Base-by-base conservation (phyloP, 2,888 invertebrate species). In the Parelbella ahira region DNA sequence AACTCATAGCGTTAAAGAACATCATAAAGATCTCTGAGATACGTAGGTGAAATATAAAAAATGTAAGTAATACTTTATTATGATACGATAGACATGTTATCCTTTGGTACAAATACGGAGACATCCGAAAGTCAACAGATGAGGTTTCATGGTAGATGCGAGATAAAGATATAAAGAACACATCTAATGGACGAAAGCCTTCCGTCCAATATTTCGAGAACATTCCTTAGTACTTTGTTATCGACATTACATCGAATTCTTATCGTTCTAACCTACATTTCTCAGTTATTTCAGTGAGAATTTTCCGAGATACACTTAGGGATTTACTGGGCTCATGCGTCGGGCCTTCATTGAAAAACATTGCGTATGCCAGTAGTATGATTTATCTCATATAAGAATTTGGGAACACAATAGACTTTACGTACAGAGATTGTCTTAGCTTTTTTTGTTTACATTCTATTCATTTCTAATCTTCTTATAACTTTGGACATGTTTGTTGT, bases 311-410 rank as follows among this genome's bases (percentile, higher is more conserved):
- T 39, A 29, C 30, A 18, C 38, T 18, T 39, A 30, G 12, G 30
- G 32, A 39, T 39, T 12, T 32, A 39, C 39, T 19, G 23, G 32
- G 25, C 25, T 39, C 34, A 24, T 25, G 19, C 23, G 19, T 19
- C 23, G 18, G 18, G 24, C 24, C 23, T 39, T 39, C 32, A 39
- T 39, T 39, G 32, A 39, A 23, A 39, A 39, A 38, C 32, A 39
- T 39, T 30, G 39, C 38, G 30, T 38, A 24, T 24, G 11, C 24
- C 15, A 18, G 30, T 23, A 30, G 18, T 8, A 29, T 24, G 30
- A 38, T 38, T 30, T 38, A 38, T 38, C 11, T 29, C 30, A 24
- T 34, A 24, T 38, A 38, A 23, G 30, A 38, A 18, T 29, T 29
- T 37, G 23, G 30, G 38, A 38, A 38, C 24, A 18, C 24, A 24